Percentiles rank a stretch among this genome's conserved stretches.
These are phyloP conservation scores for Myotis vivesi DNA, from an alignment of 2,797 vertebrate genomes.

Conservation along the genomic window DNA sequence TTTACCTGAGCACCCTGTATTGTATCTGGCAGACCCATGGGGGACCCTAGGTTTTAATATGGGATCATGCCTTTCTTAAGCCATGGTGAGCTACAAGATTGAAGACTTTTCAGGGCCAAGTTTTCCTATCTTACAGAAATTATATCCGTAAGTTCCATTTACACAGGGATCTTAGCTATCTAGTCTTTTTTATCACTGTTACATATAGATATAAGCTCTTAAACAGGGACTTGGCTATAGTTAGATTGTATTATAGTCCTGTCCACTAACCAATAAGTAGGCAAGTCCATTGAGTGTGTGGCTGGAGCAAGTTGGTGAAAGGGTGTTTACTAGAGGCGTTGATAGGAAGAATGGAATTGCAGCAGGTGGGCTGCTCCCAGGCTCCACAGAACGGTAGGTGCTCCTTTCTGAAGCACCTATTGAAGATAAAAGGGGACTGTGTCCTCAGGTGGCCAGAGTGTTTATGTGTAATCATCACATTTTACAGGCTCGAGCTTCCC, in stretches of 20 bases:
- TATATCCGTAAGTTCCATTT: neutral
- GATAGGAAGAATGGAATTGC: neutral
- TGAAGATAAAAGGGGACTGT: slow-evolving; percentile 21
- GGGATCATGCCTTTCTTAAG: neutral
- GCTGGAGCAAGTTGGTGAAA: neutral
- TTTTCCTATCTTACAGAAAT: neutral
- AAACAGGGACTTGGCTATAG: neutral
- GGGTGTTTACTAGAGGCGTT: neutral
- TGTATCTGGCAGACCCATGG: neutral
- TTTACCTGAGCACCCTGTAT: neutral
- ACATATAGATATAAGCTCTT: neutral
- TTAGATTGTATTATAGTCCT: slow-evolving; percentile 15
- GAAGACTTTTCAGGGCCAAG: neutral
- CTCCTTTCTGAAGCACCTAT: neutral
- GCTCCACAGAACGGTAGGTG: neutral
- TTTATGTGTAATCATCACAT: neutral
- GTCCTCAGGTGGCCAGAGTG: neutral
- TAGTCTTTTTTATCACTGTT: neutral
- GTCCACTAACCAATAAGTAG: neutral
- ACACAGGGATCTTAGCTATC: neutral
- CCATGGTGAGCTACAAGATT: neutral
- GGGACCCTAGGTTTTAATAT: neutral
- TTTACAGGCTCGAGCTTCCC: neutral
- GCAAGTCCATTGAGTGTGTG: neutral
- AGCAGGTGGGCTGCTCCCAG: neutral